A percentile compares a stretch with the other conserved stretches of the same genome.
These are phyloP conservation scores for Eupithecia exiguata DNA, from an alignment of 2,888 invertebrate genomes.

Conservation along the genomic window DNA sequence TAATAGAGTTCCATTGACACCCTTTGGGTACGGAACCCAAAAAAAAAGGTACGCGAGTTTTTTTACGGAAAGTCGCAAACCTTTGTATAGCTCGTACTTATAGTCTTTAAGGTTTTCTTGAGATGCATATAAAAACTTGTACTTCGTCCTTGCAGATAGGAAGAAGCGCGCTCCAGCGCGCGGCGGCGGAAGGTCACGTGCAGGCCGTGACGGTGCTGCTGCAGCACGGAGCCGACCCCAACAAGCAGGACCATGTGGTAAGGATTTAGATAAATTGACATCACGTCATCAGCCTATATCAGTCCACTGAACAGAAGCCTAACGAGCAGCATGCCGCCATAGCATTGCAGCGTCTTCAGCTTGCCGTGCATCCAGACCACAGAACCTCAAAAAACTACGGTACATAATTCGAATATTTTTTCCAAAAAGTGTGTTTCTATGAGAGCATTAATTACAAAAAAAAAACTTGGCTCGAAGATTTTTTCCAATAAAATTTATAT, in stretches of 20 bases:
- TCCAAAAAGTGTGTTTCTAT: no score
- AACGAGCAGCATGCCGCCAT: neutral
- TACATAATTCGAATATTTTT: neutral
- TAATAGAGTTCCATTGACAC: neutral
- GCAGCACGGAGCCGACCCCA: slow-evolving; percentile 93
- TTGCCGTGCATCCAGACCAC: no score
- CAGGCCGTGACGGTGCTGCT: slow-evolving; percentile 92
- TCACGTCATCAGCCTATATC: neutral
- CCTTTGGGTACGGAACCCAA: neutral
- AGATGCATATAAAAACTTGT: neutral
- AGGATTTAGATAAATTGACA: slow-evolving; percentile 42
- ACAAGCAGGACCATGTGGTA: slow-evolving; percentile 92
- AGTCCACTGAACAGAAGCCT: neutral
- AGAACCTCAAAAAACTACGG: no score
- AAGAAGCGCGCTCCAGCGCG: slow-evolving; percentile 95
- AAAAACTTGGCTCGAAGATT: no score
- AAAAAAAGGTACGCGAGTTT: neutral
- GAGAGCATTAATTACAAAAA: no score
- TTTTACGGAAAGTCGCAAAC: neutral
- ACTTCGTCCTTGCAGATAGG: slow-evolving; percentile 83
- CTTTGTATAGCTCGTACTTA: neutral
- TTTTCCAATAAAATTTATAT: no score
- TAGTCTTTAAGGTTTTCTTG: neutral
- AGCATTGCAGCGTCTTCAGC: no score
- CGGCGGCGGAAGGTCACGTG: slow-evolving; percentile 95